Base-by-base conservation (phyloP, 2,888 invertebrate genomes). In the Steromphala cineraria region DNA sequence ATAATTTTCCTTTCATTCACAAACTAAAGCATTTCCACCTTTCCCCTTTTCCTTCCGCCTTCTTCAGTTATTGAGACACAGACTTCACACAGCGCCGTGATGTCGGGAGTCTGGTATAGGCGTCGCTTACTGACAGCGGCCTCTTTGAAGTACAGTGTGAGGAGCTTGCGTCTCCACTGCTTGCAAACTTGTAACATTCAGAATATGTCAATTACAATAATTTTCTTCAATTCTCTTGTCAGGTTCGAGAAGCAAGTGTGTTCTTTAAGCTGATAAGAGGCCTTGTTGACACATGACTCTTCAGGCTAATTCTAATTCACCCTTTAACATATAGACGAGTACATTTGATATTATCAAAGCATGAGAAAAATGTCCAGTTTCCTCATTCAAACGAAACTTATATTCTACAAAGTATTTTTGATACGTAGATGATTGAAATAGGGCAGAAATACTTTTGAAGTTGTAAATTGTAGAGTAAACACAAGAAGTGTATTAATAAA, bases 51-150 rank as follows among this genome's bases (percentile, higher is more conserved):
- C 71, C 71, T 71, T 71, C 71, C 71, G 71, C 19, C 24, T 62
- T 17, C 46, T 46, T 13, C 13, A 46, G 46, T 46, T 46, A 46
- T 46, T 56, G 21, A 56, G 56, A 24, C 36, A 36, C 36, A 36
- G 31, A 71, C 71, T 71, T 36, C 71, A 31, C 36, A 71, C 71
- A 71, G 71, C 71, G 71, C 40, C 71, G 36, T 36, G 19, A 40
- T 71, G 31, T 71, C 71, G 71, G 71, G 71, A 71, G 71, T 36
- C 40, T 19, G 36, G 40, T 40, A 36, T 36, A 71, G 71, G 71
- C 36, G 71, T 71, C 71, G 71, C 71, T 19, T 31, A 5, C 28
- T 71, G 71, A 36, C 40, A 31, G 36, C 36, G 36, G 19, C n/a
- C 10, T 19, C 71, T 71, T 71, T 71, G 71, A 71, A 31, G 71